Evolutionary conservation across 2,888 invertebrate genomes (phyloP).

Genomic region (Monoplex corrugatus): DNA sequence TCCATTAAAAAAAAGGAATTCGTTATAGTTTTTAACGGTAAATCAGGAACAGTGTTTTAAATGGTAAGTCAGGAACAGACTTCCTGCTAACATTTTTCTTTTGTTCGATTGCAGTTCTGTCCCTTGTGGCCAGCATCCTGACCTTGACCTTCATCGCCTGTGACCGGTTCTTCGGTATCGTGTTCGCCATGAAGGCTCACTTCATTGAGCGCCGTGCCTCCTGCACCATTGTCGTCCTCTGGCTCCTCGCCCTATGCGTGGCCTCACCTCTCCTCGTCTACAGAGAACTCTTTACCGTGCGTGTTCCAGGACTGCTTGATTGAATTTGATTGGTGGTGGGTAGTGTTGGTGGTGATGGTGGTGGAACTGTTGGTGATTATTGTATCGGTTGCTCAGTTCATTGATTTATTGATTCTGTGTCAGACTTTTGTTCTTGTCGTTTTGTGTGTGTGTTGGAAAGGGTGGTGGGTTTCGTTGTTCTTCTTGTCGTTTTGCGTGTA

Average conservation of each 20-base stretch:
- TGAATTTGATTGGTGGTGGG: too few species aligned
- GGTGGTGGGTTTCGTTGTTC: neutral
- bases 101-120: slow-evolving; percentile 84
- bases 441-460: neutral
- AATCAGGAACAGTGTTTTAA: too few species aligned
- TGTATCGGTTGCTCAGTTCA: too few species aligned
- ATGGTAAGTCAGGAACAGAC: too few species aligned
- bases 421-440: neutral
- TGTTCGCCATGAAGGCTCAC: slow-evolving; percentile 87
- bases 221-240: slow-evolving; percentile 86
- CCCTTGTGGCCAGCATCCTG: slow-evolving; percentile 89
- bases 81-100: neutral
- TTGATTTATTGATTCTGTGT: too few species aligned
- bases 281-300: slow-evolving; percentile 83
- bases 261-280: slow-evolving; percentile 83
- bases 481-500: too few species aligned
- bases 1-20: too few species aligned
- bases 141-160: slow-evolving; percentile 91
- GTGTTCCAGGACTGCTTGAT: too few species aligned
- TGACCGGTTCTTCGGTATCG: slow-evolving; percentile 91
- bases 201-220: slow-evolving; percentile 86
- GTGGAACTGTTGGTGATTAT: too few species aligned
- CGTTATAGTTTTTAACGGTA: too few species aligned
- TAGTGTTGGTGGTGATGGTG: too few species aligned
- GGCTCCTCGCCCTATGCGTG: slow-evolving; percentile 86